These are phyloP conservation scores for Rhadinocentrus ornatus DNA, from an alignment of 2,797 vertebrate genomes.

Conservation along the genomic window DNA sequence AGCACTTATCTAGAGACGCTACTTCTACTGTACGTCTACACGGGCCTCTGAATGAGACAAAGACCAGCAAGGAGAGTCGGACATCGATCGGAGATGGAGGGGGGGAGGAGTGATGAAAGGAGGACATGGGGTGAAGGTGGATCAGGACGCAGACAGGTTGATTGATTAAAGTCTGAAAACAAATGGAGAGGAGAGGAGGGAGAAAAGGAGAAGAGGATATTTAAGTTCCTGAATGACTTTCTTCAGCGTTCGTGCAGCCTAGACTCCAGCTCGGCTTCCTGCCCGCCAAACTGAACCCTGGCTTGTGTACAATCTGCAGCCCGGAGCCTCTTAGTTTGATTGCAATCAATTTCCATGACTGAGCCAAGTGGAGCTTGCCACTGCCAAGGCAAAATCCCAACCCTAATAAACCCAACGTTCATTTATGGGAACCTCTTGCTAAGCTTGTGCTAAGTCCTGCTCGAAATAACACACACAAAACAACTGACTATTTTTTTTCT, in stretches of 20 bases:
- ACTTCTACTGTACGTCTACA: constrained; percentile 55
- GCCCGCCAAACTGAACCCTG: constrained; percentile 58
- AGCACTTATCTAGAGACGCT: constrained; percentile 43
- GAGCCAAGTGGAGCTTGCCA: constrained; percentile 55
- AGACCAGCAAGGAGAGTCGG: constrained; percentile 49
- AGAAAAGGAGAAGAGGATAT: constrained; percentile 45
- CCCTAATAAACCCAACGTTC: constrained; percentile 56
- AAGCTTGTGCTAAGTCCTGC: constrained; percentile 44
- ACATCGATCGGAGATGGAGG: constrained; percentile 54
- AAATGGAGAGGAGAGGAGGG: constrained; percentile 42
- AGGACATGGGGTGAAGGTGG: constrained; percentile 67
- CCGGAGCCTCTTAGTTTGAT: constrained; percentile 74
- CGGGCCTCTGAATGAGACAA: constrained; percentile 35
- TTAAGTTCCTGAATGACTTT: constrained; percentile 64
- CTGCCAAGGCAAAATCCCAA: constrained; percentile 50
- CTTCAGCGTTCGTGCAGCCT: constrained; percentile 39
- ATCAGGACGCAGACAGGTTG: constrained; percentile 69
- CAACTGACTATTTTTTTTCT: constrained; percentile 11
- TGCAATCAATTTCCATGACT: constrained; percentile 69
- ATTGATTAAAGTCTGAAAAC: constrained; percentile 73
- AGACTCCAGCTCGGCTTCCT: constrained; percentile 47
- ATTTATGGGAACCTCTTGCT: constrained; percentile 58
- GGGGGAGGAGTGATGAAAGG: constrained; percentile 38
- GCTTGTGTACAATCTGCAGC: constrained; percentile 59
- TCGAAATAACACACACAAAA: constrained; percentile 39